Evolutionary conservation across 2,888 invertebrate species (phyloP).

Genomic region (Erebia aethiops): DNA sequence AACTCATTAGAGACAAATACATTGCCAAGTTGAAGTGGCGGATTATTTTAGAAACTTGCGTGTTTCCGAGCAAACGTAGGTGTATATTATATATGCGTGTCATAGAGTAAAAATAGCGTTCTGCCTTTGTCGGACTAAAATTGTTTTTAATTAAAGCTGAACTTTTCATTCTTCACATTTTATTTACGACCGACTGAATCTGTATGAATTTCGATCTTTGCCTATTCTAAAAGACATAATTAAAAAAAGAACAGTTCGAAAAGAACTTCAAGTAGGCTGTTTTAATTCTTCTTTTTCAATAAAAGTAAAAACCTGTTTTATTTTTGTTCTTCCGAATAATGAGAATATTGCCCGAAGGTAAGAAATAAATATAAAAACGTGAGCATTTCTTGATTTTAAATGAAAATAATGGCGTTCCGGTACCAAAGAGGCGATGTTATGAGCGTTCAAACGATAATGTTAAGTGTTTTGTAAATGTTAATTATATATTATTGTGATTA

Average conservation of each 20-base stretch:
- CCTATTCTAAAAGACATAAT: not conserved
- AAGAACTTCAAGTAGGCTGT: not conserved
- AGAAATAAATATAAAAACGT: conserved; percentile 6
- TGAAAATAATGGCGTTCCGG: not conserved
- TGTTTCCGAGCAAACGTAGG: conserved; percentile 33
- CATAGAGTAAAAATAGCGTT: conserved; percentile 32
- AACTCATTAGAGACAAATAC: conserved; percentile 39
- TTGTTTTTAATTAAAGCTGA: not conserved
- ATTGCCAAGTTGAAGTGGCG: conserved; percentile 33
- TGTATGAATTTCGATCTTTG: not conserved
- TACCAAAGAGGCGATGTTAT: conserved; percentile 51
- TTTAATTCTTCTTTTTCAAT: conserved; percentile 2
- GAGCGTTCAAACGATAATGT: conserved; percentile 53
- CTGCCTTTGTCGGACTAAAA: conserved; percentile 11
- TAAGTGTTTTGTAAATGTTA: conserved; percentile 72
- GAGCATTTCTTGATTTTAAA: conserved; percentile 7
- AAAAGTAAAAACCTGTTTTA: not conserved
- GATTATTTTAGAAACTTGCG: conserved; percentile 37
- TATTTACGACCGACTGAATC: not conserved
- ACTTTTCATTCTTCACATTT: not conserved
- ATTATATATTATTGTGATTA: conserved; percentile 72
- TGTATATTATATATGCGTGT: conserved; percentile 40
- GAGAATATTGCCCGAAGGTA: conserved; percentile 16
- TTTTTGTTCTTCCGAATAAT: not conserved
- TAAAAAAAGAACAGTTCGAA: not conserved